Evolutionary conservation across 2,113 vertebrate species (phyloP), one percentile per base, ranked within the genome.

Genomic region (Siphamia tubifer): DNA sequence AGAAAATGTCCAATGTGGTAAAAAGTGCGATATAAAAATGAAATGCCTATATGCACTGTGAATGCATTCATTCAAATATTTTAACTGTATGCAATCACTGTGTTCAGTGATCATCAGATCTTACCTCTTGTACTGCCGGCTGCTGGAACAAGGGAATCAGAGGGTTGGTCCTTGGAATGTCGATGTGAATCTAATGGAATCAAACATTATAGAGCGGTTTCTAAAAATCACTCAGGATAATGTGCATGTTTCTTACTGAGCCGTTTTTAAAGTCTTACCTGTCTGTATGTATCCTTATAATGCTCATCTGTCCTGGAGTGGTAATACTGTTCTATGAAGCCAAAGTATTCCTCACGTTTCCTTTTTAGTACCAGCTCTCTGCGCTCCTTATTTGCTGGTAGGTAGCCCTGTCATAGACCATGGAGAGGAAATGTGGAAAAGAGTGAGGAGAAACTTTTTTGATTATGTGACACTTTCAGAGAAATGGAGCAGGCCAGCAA

Each of bases 311-410:
- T 98, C 34, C 97, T 91, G 83, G 98, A 99, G 87, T 97, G 94
- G n/a, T 99, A 99, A 93, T 99, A 99, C 93, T 99, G 98, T 84
- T 99, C 94, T 20, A 99, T 98, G 87, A 99, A 99, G 48, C 95
- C 96, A 4, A 98, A 99, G 82, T 99, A 99, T 17, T 99, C 98
- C 30, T 98, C 95, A 9, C 97, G 88, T 48, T 99, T 99, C 11
- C 97, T 87, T 68, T 94, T 94, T 30, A 99, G 83, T 9, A 97
- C 98, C 87, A 94, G 81, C 72, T 97, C 95, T 42, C 96, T 83
- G 62, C 98, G 92, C 75, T 99, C 98, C 28, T 90, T 96, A 87
- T 96, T 99, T 40, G 96, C 96, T 0, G 98, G 98, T 57, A 99
- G 95, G 73, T 99, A 99, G 34, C 98, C 98, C 98, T 94, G 70